Evolutionary conservation across 1,140 invertebrate genomes (phyloP), one percentile per base, ranked within the genome.

Genomic region (Marisa cornuarietis): DNA sequence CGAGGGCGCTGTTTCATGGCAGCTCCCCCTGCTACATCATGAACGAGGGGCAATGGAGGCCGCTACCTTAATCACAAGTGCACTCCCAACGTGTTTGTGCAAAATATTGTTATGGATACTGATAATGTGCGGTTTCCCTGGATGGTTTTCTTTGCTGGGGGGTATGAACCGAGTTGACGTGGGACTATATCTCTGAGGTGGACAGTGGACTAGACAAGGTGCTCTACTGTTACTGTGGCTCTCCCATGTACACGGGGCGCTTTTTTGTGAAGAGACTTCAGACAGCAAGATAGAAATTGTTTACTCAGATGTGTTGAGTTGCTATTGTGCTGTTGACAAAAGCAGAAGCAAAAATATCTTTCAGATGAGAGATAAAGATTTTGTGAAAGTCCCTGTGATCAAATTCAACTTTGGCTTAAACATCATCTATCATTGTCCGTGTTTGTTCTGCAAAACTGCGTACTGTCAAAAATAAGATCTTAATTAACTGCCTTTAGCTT

Each of bases 121-220:
- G 97, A 99, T 91, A 97, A 99, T 90, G 93, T 98, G 5, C 93
- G 98, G 20, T 99, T 99, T 90, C 98, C 98, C 0, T 98, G 97
- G 97, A 96, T 99, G 1, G 96, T 97, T 10, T 99, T 99, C 92
- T 99, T 99, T 90, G 95, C 97, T 9, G 92, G 81, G 78, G 82
- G 88, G 90, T 92, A 88, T 88, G 90, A 11, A 90, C 91, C 26
- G 97, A 99, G 92, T 92, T 99, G 31, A 98, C 96, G 0, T 99
- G 98, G 98, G 98, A 99, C 91, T 99, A 99, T 89, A 97, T 96
- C 87, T 99, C 99, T 87, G 96, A 97, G 88, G 95, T 98, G 51
- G 97, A 96, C 58, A 97, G 96, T 88, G 97, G 99, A 65, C 95
- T 96, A 5, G 96, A 95, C 13, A 97, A 98, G 92, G 93, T 95